phyloP scores from a whole-genome alignment of 1,140 invertebrate genomes.

The Lineus longissimus region DNA sequence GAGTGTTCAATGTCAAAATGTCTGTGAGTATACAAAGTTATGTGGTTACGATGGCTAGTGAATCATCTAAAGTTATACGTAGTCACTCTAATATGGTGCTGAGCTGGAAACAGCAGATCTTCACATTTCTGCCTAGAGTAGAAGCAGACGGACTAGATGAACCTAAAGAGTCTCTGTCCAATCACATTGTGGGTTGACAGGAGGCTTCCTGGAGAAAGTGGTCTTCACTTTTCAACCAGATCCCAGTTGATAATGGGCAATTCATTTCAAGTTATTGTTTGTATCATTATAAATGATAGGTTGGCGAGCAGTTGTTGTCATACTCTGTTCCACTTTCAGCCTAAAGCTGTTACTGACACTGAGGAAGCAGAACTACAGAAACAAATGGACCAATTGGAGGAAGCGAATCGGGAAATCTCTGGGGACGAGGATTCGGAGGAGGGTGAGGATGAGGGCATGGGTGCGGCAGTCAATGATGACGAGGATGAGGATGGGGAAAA shows the following conservation, averaged over 20 bases:
- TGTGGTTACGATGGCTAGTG: background rate
- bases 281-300: too few relatives aligned
- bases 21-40: slow-evolving; percentile 65
- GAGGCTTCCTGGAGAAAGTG: too few relatives aligned
- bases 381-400: slow-evolving; percentile 88
- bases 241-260: too few relatives aligned
- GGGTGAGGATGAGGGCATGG: slow-evolving; percentile 49
- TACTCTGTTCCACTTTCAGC: slow-evolving; percentile 58
- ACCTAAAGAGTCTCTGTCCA: too few relatives aligned
- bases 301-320: too few relatives aligned
- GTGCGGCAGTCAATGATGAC: slow-evolving; percentile 54
- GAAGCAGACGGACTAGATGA: too few relatives aligned
- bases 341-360: slow-evolving; percentile 95
- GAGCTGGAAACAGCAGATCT: background rate
- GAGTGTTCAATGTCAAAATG: slow-evolving; percentile 93
- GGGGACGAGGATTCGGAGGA: slow-evolving; percentile 57
- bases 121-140: background rate
- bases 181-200: background rate
- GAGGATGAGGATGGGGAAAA: slow-evolving; percentile 19
- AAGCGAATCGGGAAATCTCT: slow-evolving; percentile 89
- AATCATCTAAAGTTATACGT: background rate
- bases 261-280: too few relatives aligned
- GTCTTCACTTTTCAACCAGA: too few relatives aligned
- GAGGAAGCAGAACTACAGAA: slow-evolving; percentile 88
- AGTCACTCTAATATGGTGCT: background rate